These are phyloP conservation scores for Cyanoderma ruficeps DNA, from an alignment of 2,113 vertebrate genomes.

Conservation along the genomic window DNA sequence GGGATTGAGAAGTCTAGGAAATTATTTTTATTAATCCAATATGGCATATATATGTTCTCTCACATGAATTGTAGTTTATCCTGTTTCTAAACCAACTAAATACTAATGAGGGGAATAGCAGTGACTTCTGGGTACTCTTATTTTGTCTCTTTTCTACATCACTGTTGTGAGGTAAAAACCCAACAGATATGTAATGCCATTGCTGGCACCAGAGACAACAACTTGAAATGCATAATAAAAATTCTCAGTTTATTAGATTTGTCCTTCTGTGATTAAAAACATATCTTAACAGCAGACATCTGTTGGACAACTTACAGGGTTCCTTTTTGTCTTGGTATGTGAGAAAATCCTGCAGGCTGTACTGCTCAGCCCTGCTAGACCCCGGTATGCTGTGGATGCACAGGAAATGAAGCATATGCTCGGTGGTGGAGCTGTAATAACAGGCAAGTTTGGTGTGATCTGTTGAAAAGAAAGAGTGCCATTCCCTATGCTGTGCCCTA, in stretches of 20 bases:
- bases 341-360: conserved; percentile 53
- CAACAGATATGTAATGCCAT: background rate
- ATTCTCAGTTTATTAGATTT: background rate
- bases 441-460: conserved; percentile 5
- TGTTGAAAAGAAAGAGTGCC: background rate
- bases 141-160: background rate
- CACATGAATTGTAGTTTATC: background rate
- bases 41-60: background rate
- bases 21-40: conserved; percentile 70
- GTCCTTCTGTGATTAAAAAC: conserved; percentile 47
- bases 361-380: background rate
- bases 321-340: conserved; percentile 35
- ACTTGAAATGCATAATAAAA: background rate
- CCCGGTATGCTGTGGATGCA: background rate
- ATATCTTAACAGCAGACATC: conserved; percentile 50
- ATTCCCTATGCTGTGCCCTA: background rate
- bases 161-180: background rate
- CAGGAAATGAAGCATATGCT: conserved; percentile 65
- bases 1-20: conserved; percentile 66
- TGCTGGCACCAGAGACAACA: background rate
- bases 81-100: background rate
- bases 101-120: background rate
- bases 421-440: conserved; percentile 14
- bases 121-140: background rate
- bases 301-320: conserved; percentile 35